phyloP scores from a whole-genome alignment of 2,888 invertebrate genomes.

The Bursaphelenchus okinawaensis region DNA sequence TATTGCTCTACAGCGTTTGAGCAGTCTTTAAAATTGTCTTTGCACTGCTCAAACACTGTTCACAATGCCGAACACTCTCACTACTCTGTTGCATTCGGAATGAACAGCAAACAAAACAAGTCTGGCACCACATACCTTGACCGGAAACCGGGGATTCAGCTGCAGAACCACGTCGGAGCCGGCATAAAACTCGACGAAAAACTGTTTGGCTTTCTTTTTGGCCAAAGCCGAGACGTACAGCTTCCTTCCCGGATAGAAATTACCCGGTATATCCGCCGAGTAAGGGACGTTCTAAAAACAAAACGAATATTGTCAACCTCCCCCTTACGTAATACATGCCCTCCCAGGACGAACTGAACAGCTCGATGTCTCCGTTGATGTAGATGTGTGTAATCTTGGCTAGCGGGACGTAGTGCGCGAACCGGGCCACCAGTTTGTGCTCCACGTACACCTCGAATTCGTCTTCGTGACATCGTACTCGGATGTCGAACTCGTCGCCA shows the following conservation, averaged over 20 bases:
- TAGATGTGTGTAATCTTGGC: constrained; percentile 33
- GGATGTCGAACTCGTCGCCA: constrained; percentile 49
- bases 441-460: constrained; percentile 53
- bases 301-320: neutral
- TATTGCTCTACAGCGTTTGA: too few relatives aligned
- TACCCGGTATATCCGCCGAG: constrained; percentile 54
- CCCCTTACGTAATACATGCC: constrained; percentile 50
- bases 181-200: constrained; percentile 46
- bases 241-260: constrained; percentile 48
- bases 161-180: constrained; percentile 50
- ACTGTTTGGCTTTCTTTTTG: constrained; percentile 44
- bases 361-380: constrained; percentile 49
- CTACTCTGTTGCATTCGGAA: too few relatives aligned
- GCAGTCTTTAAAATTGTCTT: too few relatives aligned
- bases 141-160: constrained; percentile 40
- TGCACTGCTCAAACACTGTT: too few relatives aligned
- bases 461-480: constrained; percentile 51
- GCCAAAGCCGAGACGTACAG: constrained; percentile 39
- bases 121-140: constrained; percentile 34
- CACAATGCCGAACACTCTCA: too few relatives aligned
- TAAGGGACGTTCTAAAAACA: constrained; percentile 50
- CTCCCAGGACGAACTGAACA: constrained; percentile 50
- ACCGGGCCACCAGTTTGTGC: constrained; percentile 52
- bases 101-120: too few relatives aligned
- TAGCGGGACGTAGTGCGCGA: constrained; percentile 53